Base-by-base conservation (phyloP, 2,888 invertebrate species). In the Buathra laborator region DNA sequence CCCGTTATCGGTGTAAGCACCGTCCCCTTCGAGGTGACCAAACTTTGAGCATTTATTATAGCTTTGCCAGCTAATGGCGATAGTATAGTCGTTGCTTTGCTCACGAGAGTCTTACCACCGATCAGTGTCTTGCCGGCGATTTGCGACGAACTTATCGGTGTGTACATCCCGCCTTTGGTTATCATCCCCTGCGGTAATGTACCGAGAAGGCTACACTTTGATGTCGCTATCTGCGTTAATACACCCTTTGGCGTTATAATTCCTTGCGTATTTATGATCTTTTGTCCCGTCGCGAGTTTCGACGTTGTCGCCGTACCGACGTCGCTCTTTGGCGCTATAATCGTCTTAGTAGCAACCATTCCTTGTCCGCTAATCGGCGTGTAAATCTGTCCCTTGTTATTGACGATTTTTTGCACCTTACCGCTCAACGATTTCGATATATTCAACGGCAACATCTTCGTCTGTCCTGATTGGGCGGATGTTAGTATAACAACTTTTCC, bases 381-480 rank as follows among this genome's bases (percentile, higher is more conserved):
- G 29, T 95, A 95, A 16, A 95, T 90, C 90, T 95, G 95, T 1
- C 95, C 95, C 89, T 95, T 95, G n/a, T 95, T 95, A 5, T 95
- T 95, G 64, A 95, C 94, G 81, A 95, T 95, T 87, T 95, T 94
- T 44, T 92, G 93, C n/a, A 94, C 94, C 94, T 92, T 95, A 94
- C 90, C 94, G 94, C 91, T 94, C 91, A 83, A 93, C 92, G 83
- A 94, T 94, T 92, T 95, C 91, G 67, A 86, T 32, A 92, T 89
- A 79, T 90, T 91, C 1, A 93, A 77, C 0, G 93, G 93, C n/a
- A 93, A 64, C 86, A 92, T 89, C 84, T 93, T 93, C 0, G 90
- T 86, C 62, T 91, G 92, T 5, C 90, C 91, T 9, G 92, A 90
- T 24, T 92, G 90, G 0, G 92, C 91, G 0, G 93, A 92, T 5